Percentiles rank a stretch among this genome's conserved stretches.
These are phyloP conservation scores for Xiphorhynchus elegans DNA, from an alignment of 2,113 vertebrate genomes.

Conservation along the genomic window DNA sequence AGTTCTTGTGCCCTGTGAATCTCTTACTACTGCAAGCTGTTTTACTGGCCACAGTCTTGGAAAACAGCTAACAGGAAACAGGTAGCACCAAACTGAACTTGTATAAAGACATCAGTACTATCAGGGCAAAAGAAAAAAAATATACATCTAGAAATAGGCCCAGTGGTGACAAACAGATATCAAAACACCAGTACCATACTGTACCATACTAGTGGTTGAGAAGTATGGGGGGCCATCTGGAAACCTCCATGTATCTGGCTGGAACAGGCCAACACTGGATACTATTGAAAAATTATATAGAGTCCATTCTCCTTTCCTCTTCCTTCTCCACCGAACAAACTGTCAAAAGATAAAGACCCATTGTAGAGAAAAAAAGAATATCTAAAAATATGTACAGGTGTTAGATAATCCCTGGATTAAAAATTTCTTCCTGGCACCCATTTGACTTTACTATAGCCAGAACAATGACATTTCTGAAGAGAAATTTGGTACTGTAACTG, in stretches of 20 bases:
- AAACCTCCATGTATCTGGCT: slow-evolving; percentile 47
- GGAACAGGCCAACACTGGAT: slow-evolving; percentile 51
- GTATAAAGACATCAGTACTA: neutral
- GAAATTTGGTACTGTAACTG: neutral
- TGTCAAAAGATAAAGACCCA: slow-evolving; percentile 58
- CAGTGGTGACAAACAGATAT: slow-evolving; percentile 45
- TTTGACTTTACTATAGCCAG: neutral
- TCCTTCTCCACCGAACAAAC: slow-evolving; percentile 57
- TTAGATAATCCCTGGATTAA: neutral
- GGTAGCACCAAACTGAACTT: neutral
- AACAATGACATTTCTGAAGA: neutral
- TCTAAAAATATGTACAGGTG: neutral
- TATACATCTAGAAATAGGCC: slow-evolving; percentile 15
- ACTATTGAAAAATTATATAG: slow-evolving; percentile 52
- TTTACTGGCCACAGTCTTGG: neutral
- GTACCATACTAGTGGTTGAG: slow-evolving; percentile 60
- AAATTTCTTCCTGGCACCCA: neutral
- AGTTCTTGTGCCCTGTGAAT: neutral
- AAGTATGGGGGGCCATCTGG: slow-evolving; percentile 58
- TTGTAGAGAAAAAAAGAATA: slow-evolving; percentile 1
- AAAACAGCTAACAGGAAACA: neutral
- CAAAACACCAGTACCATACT: slow-evolving; percentile 47
- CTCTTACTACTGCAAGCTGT: neutral
- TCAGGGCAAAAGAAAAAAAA: neutral
- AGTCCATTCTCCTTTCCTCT: slow-evolving; percentile 54